A percentile compares a stretch with the other conserved stretches of the same genome.
These are phyloP conservation scores for Eretmochelys imbricata DNA, from an alignment of 2,113 vertebrate species.

Conservation along the genomic window DNA sequence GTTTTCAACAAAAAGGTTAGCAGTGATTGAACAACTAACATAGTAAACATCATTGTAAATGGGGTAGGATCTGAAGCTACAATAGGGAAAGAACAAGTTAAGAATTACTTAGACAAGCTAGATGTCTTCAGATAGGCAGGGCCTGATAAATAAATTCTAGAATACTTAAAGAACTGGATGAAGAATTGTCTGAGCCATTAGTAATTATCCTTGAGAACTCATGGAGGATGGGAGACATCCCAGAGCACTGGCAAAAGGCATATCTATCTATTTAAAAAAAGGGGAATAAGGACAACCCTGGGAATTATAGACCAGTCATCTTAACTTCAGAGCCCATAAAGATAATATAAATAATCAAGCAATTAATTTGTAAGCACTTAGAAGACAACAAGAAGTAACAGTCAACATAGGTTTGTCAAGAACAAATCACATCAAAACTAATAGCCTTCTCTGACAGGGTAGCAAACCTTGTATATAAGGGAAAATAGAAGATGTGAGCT, in stretches of 20 bases:
- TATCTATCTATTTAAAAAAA: neutral
- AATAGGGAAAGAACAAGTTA: neutral
- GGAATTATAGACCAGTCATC: too few relatives aligned
- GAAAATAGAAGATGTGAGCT: too few relatives aligned
- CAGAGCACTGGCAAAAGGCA: neutral
- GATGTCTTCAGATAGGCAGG: neutral
- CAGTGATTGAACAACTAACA: neutral
- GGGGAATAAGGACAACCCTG: too few relatives aligned
- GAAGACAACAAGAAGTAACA: too few relatives aligned
- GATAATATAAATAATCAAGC: too few relatives aligned
- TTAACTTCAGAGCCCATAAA: too few relatives aligned
- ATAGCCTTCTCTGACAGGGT: too few relatives aligned
- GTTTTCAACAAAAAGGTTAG: neutral
- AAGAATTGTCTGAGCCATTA: neutral
- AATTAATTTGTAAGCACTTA: too few relatives aligned
- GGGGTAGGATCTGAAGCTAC: neutral
- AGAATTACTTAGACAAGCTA: neutral
- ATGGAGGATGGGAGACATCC: neutral
- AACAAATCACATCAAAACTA: too few relatives aligned
- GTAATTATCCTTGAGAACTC: neutral
- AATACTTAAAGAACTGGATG: neutral
- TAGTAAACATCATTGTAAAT: neutral
- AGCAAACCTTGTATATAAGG: too few relatives aligned
- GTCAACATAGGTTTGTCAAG: too few relatives aligned
- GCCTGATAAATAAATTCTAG: neutral